Percentiles rank a stretch among this genome's conserved stretches.
phyloP scores from a whole-genome alignment of 2,113 vertebrate species.

The Motacilla alba region DNA sequence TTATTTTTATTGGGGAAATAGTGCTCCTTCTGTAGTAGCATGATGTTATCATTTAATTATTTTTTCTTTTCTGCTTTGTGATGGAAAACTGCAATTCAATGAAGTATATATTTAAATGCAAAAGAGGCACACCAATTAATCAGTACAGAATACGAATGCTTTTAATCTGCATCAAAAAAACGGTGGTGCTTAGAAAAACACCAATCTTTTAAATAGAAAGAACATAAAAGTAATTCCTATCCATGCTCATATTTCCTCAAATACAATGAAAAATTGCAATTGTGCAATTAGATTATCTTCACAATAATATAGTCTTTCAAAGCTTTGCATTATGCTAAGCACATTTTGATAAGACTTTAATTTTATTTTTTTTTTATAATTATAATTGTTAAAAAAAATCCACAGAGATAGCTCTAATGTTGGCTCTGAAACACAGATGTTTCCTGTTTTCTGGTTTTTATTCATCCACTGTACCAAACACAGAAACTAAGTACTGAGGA shows the following conservation, averaged over 20 bases:
- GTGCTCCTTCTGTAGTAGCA: background rate
- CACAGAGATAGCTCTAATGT: background rate
- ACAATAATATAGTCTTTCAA: background rate
- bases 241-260: background rate
- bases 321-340: background rate
- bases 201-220: background rate
- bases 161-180: conserved; percentile 51
- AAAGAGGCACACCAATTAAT: conserved; percentile 59
- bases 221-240: background rate
- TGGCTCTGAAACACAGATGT: background rate
- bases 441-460: background rate
- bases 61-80: conserved; percentile 52
- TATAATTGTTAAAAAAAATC: background rate
- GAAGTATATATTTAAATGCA: conserved; percentile 68
- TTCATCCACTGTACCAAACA: background rate
- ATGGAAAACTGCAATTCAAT: conserved; percentile 54
- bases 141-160: conserved; percentile 28
- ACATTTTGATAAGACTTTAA: background rate
- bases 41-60: conserved; percentile 64
- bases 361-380: background rate
- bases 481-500: background rate
- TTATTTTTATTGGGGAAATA: conserved; percentile 46
- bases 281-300: background rate
- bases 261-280: background rate
- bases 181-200: background rate